These are phyloP conservation scores for Strigamia crassipes DNA, from an alignment of 2,888 invertebrate species.

Conservation along the genomic window DNA sequence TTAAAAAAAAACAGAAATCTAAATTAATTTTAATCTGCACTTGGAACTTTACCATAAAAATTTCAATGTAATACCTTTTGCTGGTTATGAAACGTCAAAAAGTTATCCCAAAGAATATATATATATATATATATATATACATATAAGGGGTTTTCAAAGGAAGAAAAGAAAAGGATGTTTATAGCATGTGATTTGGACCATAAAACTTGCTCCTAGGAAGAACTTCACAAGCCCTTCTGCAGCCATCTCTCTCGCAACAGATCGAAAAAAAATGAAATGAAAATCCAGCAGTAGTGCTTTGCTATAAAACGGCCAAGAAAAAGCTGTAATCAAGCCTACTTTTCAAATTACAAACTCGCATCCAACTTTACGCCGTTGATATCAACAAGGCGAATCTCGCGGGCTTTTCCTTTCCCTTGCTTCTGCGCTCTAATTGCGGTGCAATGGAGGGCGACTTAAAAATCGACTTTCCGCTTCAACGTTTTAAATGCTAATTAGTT, in stretches of 20 bases:
- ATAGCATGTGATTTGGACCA: slow-evolving; percentile 15
- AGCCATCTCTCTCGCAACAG: not conserved
- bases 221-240: not conserved
- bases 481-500: slow-evolving; percentile 30
- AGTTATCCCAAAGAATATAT: not conserved
- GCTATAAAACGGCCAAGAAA: not conserved
- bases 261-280: slow-evolving; percentile 19
- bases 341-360: not conserved
- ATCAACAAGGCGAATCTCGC: slow-evolving; percentile 30
- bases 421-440: slow-evolving; percentile 14
- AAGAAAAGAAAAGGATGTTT: slow-evolving; percentile 21
- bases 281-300: not conserved
- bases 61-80: slow-evolving; percentile 1
- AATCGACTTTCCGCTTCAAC: slow-evolving; percentile 30
- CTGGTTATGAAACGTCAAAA: slow-evolving; percentile 1
- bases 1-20: not conserved
- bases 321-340: not conserved
- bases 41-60: not conserved
- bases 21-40: not conserved
- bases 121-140: not conserved
- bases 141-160: not conserved
- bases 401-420: slow-evolving; percentile 7
- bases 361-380: not conserved
- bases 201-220: slow-evolving; percentile 16
- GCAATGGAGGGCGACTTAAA: slow-evolving; percentile 22